Conservation (phyloP, 1,140 invertebrate species). For the Forficula auricularia region DNA sequence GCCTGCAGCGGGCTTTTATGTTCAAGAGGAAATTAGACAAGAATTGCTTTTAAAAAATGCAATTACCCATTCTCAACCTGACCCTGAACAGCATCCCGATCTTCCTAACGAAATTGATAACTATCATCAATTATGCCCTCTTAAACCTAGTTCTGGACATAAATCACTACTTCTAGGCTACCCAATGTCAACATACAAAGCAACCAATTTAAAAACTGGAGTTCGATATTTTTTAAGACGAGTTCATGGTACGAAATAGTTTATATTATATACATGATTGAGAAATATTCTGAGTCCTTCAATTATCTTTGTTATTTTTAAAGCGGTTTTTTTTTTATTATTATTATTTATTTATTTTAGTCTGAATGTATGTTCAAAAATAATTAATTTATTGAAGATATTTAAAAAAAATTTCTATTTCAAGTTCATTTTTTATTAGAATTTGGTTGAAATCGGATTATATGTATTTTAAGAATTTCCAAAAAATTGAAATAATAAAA, state of each 20-base stretch:
- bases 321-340: too few species aligned
- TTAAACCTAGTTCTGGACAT: conserved; percentile 41
- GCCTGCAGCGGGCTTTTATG: conserved; percentile 39
- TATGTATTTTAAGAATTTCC: too few species aligned
- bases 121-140: conserved; percentile 71
- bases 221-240: conserved; percentile 70
- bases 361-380: too few species aligned
- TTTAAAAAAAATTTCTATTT: too few species aligned
- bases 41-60: conserved; percentile 63
- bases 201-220: conserved; percentile 73
- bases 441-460: too few species aligned
- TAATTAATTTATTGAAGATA: too few species aligned
- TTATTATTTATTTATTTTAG: too few species aligned
- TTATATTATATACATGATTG: neutral
- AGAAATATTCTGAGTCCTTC: too few species aligned
- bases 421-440: too few species aligned
- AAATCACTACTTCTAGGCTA: conserved; percentile 54
- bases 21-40: conserved; percentile 53
- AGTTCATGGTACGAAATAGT: conserved; percentile 51
- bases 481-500: too few species aligned
- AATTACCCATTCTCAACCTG: conserved; percentile 48
- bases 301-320: too few species aligned
- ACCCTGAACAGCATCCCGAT: conserved; percentile 47
- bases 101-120: conserved; percentile 73
- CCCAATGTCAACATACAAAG: conserved; percentile 79